Evolutionary conservation across 2,113 vertebrate genomes (phyloP).

Genomic region (Cynopterus brachyotis): DNA sequence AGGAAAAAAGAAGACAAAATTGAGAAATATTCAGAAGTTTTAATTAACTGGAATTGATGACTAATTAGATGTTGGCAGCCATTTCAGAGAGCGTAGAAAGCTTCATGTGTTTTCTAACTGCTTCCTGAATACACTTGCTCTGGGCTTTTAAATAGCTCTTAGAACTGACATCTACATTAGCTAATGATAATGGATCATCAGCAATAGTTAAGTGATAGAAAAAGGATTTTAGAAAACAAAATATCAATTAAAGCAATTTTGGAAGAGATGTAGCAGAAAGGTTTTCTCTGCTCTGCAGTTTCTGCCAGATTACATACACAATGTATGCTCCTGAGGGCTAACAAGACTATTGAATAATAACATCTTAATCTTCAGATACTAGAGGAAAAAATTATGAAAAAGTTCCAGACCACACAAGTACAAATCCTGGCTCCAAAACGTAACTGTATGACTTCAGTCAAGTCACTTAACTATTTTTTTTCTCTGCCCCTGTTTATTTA

Average conservation of each 20-base stretch:
- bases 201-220: not conserved
- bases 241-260: constrained; percentile 27
- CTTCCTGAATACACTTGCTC: not conserved
- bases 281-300: constrained; percentile 35
- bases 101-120: not conserved
- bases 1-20: not conserved
- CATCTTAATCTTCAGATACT: not conserved
- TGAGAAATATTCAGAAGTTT: constrained; percentile 41
- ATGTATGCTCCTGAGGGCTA: not conserved
- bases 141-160: constrained; percentile 52
- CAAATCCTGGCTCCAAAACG: not conserved
- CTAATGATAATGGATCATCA: constrained; percentile 20
- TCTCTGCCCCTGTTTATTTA: constrained; percentile 9
- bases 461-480: constrained; percentile 30
- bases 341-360: not conserved
- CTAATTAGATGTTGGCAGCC: not conserved
- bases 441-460: not conserved
- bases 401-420: not conserved
- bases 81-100: constrained; percentile 2
- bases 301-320: not conserved
- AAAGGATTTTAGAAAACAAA: constrained; percentile 46
- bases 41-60: not conserved
- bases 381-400: not conserved
- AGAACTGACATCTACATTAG: constrained; percentile 21
- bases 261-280: constrained; percentile 30